Conservation (phyloP, 2,888 invertebrate genomes). For the Asteroscopus sphinx region DNA sequence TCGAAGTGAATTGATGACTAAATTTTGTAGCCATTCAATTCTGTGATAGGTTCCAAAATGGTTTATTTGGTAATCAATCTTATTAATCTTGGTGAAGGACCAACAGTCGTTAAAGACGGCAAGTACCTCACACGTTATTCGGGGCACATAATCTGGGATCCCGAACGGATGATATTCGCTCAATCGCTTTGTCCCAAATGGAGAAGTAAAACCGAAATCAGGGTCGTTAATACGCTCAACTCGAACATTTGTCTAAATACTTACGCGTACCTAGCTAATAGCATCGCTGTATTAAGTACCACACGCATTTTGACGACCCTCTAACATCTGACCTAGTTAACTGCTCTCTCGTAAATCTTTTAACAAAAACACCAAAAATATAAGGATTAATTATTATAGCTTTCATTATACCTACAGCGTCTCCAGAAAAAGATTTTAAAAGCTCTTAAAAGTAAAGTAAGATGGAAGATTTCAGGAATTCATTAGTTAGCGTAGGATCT, state of each 20-base stretch:
- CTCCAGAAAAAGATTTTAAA: slow-evolving; percentile 18
- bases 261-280: slow-evolving; percentile 29
- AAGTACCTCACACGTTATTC: slow-evolving; percentile 50
- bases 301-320: slow-evolving; percentile 28
- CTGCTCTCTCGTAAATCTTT: slow-evolving; percentile 24
- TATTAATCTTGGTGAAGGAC: slow-evolving; percentile 53
- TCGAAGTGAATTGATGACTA: slow-evolving; percentile 41
- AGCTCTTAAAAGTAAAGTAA: slow-evolving; percentile 22
- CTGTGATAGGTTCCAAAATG: slow-evolving; percentile 38
- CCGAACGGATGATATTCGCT: slow-evolving; percentile 51
- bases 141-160: slow-evolving; percentile 53
- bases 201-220: slow-evolving; percentile 51
- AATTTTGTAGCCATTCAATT: slow-evolving; percentile 33
- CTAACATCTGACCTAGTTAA: slow-evolving; percentile 27
- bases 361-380: slow-evolving; percentile 26
- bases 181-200: slow-evolving; percentile 50
- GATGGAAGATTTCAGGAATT: slow-evolving; percentile 25
- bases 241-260: slow-evolving; percentile 53
- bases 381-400: slow-evolving; percentile 25
- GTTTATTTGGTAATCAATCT: slow-evolving; percentile 58
- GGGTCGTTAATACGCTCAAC: slow-evolving; percentile 43
- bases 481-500: slow-evolving; percentile 10
- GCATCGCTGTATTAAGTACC: slow-evolving; percentile 5
- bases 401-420: slow-evolving; percentile 23
- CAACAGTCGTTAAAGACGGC: slow-evolving; percentile 53